phyloP scores from a whole-genome alignment of 2,113 vertebrate species.

The Caracal caracal region DNA sequence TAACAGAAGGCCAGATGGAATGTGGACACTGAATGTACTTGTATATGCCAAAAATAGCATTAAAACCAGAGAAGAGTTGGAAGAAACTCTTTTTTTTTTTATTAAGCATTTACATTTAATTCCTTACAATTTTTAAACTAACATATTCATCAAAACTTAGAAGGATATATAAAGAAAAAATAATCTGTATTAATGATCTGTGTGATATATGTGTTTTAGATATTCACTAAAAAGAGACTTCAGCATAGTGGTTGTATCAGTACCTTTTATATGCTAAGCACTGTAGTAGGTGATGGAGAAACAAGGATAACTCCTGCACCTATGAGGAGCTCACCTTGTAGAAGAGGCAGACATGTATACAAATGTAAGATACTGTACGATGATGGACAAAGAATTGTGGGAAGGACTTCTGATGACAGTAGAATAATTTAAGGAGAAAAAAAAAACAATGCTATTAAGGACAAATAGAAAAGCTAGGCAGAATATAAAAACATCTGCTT shows the following conservation, averaged over 20 bases:
- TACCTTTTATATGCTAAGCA: background rate
- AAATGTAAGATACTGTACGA: background rate
- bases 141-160: background rate
- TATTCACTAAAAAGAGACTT: background rate
- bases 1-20: background rate
- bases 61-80: background rate
- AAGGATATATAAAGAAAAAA: slow-evolving; percentile 8
- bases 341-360: background rate
- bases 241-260: background rate
- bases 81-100: background rate
- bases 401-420: background rate
- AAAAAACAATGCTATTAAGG: background rate
- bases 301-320: background rate
- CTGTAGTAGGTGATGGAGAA: background rate
- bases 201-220: background rate
- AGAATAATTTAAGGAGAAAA: background rate
- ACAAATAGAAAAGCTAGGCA: background rate
- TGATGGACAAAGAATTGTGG: background rate
- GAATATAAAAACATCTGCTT: background rate
- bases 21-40: background rate
- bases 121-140: background rate
- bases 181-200: background rate
- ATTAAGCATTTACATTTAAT: background rate
- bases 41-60: background rate
- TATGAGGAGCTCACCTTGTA: background rate